Evolutionary conservation across 2,797 vertebrate genomes (phyloP).

Genomic region (Leucoraja ocellata): DNA sequence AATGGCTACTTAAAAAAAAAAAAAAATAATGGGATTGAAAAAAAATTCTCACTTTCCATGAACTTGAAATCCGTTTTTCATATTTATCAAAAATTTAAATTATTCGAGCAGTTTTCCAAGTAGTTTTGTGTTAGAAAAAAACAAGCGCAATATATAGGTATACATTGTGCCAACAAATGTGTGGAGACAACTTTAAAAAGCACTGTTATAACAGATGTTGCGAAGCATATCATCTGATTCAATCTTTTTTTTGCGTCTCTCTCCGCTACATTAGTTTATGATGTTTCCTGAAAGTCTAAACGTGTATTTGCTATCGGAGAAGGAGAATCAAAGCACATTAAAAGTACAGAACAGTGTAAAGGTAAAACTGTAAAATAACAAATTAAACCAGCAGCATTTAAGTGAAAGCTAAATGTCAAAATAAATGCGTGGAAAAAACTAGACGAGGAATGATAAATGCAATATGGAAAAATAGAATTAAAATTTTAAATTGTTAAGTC

Average conservation of each 20-base stretch:
- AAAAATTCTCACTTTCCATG: not conserved
- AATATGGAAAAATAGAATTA: not conserved
- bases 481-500: not conserved
- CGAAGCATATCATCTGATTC: not conserved
- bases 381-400: not conserved
- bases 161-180: not conserved
- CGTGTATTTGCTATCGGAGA: not conserved
- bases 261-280: not conserved
- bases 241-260: not conserved
- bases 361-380: not conserved
- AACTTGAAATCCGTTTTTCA: not conserved
- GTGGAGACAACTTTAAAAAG: not conserved
- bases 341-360: not conserved
- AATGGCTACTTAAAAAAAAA: not conserved
- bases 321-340: not conserved
- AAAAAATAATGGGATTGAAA: not conserved
- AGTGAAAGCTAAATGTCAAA: not conserved
- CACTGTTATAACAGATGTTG: not conserved
- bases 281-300: not conserved
- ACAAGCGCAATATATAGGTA: not conserved
- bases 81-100: not conserved
- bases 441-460: not conserved
- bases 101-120: not conserved
- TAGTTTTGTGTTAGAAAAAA: not conserved
- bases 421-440: not conserved